Conservation (phyloP, 2,113 vertebrate genomes). For the Zosterops lateralis region DNA sequence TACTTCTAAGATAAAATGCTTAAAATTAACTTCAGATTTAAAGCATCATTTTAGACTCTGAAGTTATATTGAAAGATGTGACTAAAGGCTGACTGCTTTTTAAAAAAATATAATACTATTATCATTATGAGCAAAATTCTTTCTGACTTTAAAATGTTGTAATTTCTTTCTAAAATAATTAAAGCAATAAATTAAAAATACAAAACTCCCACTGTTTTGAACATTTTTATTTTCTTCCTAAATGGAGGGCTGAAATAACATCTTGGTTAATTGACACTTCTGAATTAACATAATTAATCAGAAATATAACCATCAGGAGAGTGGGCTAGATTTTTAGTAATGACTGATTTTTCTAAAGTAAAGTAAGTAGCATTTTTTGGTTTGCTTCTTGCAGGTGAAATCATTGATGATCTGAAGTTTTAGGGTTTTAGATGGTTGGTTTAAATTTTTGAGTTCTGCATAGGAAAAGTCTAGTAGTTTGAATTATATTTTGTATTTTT, state of each 20-base stretch:
- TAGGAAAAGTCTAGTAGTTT: neutral
- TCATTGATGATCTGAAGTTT: neutral
- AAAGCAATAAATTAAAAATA: neutral
- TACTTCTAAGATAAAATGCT: neutral
- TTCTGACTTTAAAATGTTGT: neutral
- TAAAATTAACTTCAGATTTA: neutral
- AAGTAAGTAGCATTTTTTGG: neutral
- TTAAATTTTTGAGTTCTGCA: neutral
- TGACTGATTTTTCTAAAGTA: neutral
- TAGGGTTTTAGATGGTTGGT: neutral
- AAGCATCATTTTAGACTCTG: neutral
- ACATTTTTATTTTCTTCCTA: neutral
- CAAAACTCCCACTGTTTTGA: neutral
- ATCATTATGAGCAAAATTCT: neutral
- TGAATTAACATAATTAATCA: neutral
- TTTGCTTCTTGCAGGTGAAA: neutral
- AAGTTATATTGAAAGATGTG: neutral
- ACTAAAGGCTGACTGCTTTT: neutral
- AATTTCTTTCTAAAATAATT: neutral
- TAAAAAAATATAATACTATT: neutral
- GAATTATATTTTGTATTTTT: neutral
- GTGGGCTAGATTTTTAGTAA: neutral
- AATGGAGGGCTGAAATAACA: neutral
- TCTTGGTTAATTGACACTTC: neutral
- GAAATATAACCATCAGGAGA: neutral